These are phyloP conservation scores for Neopelma chrysocephalum DNA, from an alignment of 2,797 vertebrate genomes.

Conservation along the genomic window DNA sequence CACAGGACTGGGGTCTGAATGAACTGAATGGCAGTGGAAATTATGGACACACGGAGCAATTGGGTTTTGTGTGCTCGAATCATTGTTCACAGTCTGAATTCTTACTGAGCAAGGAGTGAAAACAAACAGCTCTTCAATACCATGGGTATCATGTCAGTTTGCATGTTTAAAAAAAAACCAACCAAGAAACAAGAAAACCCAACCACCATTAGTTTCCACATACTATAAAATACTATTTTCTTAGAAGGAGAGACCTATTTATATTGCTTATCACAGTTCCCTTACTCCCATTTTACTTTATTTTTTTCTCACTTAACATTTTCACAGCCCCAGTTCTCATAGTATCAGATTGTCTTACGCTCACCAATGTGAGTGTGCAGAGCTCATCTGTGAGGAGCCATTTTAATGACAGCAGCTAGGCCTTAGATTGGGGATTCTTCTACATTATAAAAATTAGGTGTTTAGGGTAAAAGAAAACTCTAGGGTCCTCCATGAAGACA, in stretches of 20 bases:
- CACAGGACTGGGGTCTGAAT: constrained; percentile 76
- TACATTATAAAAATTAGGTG: not conserved
- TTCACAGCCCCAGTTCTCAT: not conserved
- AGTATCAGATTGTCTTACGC: not conserved
- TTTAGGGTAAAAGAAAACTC: not conserved
- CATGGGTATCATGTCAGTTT: not conserved
- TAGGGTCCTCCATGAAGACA: not conserved
- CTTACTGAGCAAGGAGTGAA: not conserved
- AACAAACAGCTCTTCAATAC: not conserved
- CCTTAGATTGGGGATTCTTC: not conserved
- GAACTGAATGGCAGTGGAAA: constrained; percentile 65
- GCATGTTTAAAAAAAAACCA: not conserved
- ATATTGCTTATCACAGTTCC: not conserved
- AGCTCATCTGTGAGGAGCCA: not conserved
- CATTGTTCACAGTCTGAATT: not conserved
- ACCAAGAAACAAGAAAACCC: not conserved
- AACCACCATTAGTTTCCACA: not conserved
- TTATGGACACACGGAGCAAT: not conserved
- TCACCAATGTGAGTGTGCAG: not conserved
- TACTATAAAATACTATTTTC: not conserved
- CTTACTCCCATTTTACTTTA: not conserved
- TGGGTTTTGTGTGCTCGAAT: not conserved
- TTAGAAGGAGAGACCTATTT: not conserved
- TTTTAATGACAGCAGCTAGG: not conserved
- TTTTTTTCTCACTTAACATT: not conserved